Conservation (phyloP, 2,113 vertebrate species). For the Ageneiosus marmoratus region DNA sequence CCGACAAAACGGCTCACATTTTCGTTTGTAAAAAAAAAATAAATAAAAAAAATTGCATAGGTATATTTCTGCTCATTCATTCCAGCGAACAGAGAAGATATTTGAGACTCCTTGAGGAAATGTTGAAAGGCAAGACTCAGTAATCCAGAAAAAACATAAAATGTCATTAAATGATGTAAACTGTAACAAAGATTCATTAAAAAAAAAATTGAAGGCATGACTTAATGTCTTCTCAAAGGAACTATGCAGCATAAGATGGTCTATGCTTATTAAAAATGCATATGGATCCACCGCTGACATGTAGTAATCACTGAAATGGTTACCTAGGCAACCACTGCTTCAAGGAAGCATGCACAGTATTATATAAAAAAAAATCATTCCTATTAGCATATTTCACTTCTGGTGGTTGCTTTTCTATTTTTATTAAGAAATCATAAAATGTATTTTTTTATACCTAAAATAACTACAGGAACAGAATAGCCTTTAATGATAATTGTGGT, state of each 20-base stretch:
- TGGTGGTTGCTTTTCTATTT: not conserved
- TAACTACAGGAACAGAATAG: not conserved
- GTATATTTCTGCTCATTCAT: slow-evolving; percentile 33
- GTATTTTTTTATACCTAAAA: not conserved
- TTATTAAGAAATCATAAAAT: not conserved
- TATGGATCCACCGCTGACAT: slow-evolving; percentile 50
- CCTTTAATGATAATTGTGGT: not conserved
- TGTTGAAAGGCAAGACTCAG: slow-evolving; percentile 23
- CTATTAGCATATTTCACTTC: not conserved
- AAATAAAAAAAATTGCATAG: slow-evolving; percentile 3
- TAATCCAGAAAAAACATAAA: slow-evolving; percentile 1
- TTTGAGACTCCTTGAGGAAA: not conserved
- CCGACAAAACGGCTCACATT: slow-evolving; percentile 46
- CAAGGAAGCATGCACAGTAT: slow-evolving; percentile 40
- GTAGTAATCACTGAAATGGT: slow-evolving; percentile 47
- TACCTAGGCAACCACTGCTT: slow-evolving; percentile 54
- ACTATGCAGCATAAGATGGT: slow-evolving; percentile 28
- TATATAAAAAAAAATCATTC: slow-evolving; percentile 26
- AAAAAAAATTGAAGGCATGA: not conserved
- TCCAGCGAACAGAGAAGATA: slow-evolving; percentile 14
- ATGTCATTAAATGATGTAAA: slow-evolving; percentile 14
- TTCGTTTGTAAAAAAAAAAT: slow-evolving; percentile 24
- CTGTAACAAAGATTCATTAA: not conserved
- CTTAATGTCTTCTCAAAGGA: slow-evolving; percentile 33
- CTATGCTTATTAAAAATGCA: slow-evolving; percentile 56